Conservation (phyloP, 2,797 vertebrate genomes). For the Arrhamphus sclerolepis region DNA sequence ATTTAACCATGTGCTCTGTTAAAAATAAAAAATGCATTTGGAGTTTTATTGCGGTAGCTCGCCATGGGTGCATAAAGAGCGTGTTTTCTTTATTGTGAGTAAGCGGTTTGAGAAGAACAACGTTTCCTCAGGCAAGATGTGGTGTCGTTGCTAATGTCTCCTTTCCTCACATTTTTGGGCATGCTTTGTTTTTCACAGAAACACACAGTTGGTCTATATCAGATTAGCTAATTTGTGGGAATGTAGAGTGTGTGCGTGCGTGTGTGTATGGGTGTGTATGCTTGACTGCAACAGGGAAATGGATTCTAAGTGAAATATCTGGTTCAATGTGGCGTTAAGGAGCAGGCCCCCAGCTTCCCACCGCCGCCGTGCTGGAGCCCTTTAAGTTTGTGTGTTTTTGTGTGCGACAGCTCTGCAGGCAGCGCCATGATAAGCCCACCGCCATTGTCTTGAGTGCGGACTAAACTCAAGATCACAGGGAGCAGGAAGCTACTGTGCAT, state of each 20-base stretch:
- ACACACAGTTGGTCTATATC: conserved; percentile 21
- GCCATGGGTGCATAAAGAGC: not conserved
- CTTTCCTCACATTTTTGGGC: conserved; percentile 19
- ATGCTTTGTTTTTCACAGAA: conserved; percentile 25
- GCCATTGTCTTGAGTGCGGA: conserved; percentile 28
- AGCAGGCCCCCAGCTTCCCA: conserved; percentile 35
- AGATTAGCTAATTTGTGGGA: conserved; percentile 33
- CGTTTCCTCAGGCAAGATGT: conserved; percentile 12
- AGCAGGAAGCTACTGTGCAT: not conserved
- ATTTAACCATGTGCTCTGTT: not conserved
- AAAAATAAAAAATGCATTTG: too few species aligned
- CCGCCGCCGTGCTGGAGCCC: conserved; percentile 26
- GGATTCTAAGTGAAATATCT: conserved; percentile 72
- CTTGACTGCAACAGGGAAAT: conserved; percentile 56
- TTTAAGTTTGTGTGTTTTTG: conserved; percentile 42
- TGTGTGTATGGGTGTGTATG: conserved; percentile 29
- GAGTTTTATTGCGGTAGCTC: not conserved
- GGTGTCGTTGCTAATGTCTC: conserved; percentile 11
- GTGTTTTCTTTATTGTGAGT: conserved; percentile 4
- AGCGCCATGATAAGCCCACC: conserved; percentile 50
- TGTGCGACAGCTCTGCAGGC: conserved; percentile 47
- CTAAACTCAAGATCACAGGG: conserved; percentile 38
- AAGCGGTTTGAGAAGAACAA: not conserved
- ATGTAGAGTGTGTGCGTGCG: conserved; percentile 24
- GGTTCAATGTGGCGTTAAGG: conserved; percentile 64